Evolutionary conservation across 2,888 invertebrate species (phyloP).

Genomic region (Diadegma fenestrale): DNA sequence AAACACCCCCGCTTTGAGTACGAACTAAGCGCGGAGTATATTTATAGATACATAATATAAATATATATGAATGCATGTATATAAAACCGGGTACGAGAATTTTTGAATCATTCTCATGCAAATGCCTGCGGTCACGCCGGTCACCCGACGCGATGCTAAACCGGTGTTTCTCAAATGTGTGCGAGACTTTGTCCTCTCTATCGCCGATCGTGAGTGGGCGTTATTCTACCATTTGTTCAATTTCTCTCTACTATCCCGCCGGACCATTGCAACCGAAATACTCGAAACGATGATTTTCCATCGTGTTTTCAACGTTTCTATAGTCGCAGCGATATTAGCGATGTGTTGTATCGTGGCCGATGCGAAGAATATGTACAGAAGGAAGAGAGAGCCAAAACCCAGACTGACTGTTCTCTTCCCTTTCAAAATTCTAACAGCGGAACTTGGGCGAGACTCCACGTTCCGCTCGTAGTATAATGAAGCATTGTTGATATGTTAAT

Average conservation of each 20-base stretch:
- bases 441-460: conserved; percentile 57
- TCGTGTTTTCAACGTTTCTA: conserved; percentile 22
- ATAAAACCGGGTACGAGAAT: conserved; percentile 64
- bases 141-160: conserved; percentile 52
- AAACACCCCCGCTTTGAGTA: conserved; percentile 61
- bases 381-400: background rate
- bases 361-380: conserved; percentile 1
- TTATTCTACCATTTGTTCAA: conserved; percentile 55
- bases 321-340: background rate
- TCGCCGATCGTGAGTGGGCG: conserved; percentile 42
- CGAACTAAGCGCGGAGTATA: conserved; percentile 24
- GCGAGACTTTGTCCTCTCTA: conserved; percentile 43
- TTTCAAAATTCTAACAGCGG: conserved; percentile 44
- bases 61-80: conserved; percentile 6
- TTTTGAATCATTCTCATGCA: conserved; percentile 80
- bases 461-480: conserved; percentile 75
- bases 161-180: conserved; percentile 61
- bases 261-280: conserved; percentile 35
- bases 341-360: conserved; percentile 39
- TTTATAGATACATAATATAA: conserved; percentile 7
- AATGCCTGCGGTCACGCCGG: conserved; percentile 71
- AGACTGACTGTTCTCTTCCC: conserved; percentile 18
- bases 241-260: conserved; percentile 13
- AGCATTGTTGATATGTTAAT: conserved; percentile 82
- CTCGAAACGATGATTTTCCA: conserved; percentile 41